phyloP scores from a whole-genome alignment of 2,113 vertebrate genomes.

The Hippocampus zosterae region DNA sequence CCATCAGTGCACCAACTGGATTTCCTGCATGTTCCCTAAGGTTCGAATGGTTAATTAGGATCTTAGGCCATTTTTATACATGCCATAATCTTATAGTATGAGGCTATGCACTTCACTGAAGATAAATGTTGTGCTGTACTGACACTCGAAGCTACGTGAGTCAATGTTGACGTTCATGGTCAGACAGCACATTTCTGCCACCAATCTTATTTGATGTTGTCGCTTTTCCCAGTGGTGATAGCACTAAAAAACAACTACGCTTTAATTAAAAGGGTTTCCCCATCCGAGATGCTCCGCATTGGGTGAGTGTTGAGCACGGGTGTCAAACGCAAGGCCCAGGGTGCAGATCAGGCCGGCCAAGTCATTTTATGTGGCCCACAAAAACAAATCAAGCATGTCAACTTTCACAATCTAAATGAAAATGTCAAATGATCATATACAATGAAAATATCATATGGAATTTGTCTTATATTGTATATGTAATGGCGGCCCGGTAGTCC shows the following conservation, averaged over 20 bases:
- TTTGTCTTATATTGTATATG: too few relatives aligned
- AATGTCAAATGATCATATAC: too few relatives aligned
- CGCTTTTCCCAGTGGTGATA: slow-evolving; percentile 41
- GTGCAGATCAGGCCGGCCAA: too few relatives aligned
- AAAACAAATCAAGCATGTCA: too few relatives aligned
- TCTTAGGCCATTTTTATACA: background rate
- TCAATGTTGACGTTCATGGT: slow-evolving; percentile 30
- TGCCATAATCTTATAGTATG: background rate
- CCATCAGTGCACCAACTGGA: background rate
- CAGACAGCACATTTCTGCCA: slow-evolving; percentile 57
- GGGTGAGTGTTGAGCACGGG: slow-evolving; percentile 23
- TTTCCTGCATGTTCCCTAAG: background rate
- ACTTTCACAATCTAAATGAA: too few relatives aligned
- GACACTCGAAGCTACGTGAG: slow-evolving; percentile 26
- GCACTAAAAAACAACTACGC: slow-evolving; percentile 57
- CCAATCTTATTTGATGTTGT: slow-evolving; percentile 44
- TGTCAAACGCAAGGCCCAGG: too few relatives aligned
- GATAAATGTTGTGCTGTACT: slow-evolving; percentile 8
- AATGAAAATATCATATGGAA: too few relatives aligned
- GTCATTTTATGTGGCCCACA: too few relatives aligned
- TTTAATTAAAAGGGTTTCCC: slow-evolving; percentile 63
- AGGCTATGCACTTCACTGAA: background rate
- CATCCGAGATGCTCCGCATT: slow-evolving; percentile 39
- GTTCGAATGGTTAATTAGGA: background rate
- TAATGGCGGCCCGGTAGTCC: too few relatives aligned